phyloP scores from a whole-genome alignment of 2,113 vertebrate genomes.

The Calyptommatus sinebrachiatus region DNA sequence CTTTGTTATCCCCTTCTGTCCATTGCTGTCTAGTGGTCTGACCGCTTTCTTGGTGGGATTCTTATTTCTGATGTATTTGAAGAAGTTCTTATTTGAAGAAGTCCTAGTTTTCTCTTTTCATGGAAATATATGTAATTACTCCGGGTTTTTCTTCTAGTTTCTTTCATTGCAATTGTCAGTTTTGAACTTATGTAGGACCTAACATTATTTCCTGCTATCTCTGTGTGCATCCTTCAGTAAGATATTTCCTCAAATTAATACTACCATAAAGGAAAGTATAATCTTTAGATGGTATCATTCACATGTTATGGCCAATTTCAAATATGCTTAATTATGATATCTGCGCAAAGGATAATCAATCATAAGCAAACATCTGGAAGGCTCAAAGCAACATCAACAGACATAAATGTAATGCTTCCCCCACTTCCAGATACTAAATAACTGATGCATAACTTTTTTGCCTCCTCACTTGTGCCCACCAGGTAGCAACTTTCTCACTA shows the following conservation, averaged over 20 bases:
- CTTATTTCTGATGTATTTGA: no score
- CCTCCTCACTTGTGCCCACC: no score
- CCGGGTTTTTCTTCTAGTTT: not conserved
- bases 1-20: no score
- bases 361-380: no score
- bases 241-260: not conserved
- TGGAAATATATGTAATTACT: not conserved
- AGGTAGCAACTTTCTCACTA: no score
- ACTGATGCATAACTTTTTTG: no score
- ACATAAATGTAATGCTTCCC: no score
- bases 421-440: no score
- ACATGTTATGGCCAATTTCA: conserved; percentile 1
- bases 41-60: no score
- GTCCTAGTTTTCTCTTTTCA: not conserved
- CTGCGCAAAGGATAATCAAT: not conserved
- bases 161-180: not conserved
- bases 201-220: not conserved
- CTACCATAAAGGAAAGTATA: not conserved
- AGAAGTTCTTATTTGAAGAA: no score
- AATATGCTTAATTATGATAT: not conserved
- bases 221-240: not conserved
- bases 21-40: no score
- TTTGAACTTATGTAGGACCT: not conserved
- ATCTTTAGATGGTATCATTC: conserved; percentile 11
- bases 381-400: no score